These are phyloP conservation scores for Agriopis marginaria DNA, from an alignment of 2,888 invertebrate species.

Conservation along the genomic window DNA sequence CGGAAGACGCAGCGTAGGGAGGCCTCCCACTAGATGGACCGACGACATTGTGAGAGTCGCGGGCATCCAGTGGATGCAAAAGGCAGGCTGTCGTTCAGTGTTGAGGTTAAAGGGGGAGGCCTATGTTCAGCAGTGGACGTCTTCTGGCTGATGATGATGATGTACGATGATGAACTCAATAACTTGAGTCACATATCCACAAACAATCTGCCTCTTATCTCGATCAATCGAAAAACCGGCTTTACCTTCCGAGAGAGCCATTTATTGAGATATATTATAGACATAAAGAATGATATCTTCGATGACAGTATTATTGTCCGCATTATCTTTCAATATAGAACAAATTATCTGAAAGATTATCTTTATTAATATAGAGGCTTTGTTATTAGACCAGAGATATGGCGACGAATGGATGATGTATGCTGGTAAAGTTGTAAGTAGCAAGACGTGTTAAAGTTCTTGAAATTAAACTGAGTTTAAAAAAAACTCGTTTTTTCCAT, in stretches of 20 bases:
- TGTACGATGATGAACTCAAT: too few species aligned
- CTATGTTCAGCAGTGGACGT: too few species aligned
- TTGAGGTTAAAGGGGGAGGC: too few species aligned
- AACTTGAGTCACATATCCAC: not conserved
- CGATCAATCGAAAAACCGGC: not conserved
- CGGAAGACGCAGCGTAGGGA: too few species aligned
- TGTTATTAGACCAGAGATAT: not conserved
- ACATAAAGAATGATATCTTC: slow-evolving; percentile 18
- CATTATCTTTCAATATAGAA: slow-evolving; percentile 27
- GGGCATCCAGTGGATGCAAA: too few species aligned
- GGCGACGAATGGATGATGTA: not conserved
- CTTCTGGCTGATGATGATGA: too few species aligned
- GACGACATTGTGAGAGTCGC: too few species aligned
- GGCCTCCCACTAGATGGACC: too few species aligned
- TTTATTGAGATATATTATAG: slow-evolving; percentile 22
- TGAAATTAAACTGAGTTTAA: too few species aligned
- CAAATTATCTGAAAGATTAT: slow-evolving; percentile 28
- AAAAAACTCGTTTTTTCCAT: too few species aligned
- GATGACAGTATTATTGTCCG: slow-evolving; percentile 25
- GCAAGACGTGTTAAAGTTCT: not conserved
- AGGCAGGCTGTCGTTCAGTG: too few species aligned
- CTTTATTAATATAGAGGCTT: slow-evolving; percentile 19
- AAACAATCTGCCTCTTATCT: slow-evolving; percentile 1
- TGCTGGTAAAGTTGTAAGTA: not conserved
- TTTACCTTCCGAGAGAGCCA: not conserved